These are phyloP conservation scores for Plectus sambesii DNA, from an alignment of 1,140 invertebrate species.

Conservation along the genomic window DNA sequence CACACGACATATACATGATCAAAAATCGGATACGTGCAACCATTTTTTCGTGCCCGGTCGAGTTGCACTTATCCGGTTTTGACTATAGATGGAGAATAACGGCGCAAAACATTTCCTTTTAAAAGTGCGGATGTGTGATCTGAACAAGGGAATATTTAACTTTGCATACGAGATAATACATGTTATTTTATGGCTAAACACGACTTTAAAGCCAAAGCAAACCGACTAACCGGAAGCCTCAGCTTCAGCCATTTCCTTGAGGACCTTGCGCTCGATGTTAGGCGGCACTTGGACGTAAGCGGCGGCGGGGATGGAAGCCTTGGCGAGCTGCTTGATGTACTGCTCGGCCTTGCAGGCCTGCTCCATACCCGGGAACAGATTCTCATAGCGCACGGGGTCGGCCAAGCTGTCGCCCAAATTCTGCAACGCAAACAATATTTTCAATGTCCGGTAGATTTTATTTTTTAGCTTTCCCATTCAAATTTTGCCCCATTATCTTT, in stretches of 20 bases:
- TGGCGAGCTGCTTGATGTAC: constrained; percentile 50
- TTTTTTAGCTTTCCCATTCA: too few species aligned
- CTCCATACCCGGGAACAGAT: constrained; percentile 77
- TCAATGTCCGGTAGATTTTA: too few species aligned
- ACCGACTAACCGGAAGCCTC: constrained; percentile 9
- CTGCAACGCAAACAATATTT: constrained; percentile 59
- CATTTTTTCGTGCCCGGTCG: too few species aligned
- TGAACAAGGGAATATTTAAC: too few species aligned
- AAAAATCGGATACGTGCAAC: too few species aligned
- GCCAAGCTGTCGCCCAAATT: constrained; percentile 65
- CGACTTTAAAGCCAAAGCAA: too few species aligned
- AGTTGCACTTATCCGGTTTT: too few species aligned
- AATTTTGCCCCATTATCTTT: too few species aligned
- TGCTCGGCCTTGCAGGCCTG: constrained; percentile 66
- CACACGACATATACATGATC: too few species aligned
- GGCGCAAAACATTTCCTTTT: constrained; percentile 1
- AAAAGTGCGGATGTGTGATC: too few species aligned
- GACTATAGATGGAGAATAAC: background rate
- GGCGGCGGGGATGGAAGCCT: constrained; percentile 22
- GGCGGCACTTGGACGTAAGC: constrained; percentile 15
- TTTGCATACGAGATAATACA: too few species aligned
- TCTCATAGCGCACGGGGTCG: constrained; percentile 87
- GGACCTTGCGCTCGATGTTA: constrained; percentile 19
- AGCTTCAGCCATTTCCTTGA: constrained; percentile 25
- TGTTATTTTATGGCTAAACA: too few species aligned